Base-by-base conservation (phyloP, 2,113 vertebrate genomes). In the Danionella cerebrum region DNA sequence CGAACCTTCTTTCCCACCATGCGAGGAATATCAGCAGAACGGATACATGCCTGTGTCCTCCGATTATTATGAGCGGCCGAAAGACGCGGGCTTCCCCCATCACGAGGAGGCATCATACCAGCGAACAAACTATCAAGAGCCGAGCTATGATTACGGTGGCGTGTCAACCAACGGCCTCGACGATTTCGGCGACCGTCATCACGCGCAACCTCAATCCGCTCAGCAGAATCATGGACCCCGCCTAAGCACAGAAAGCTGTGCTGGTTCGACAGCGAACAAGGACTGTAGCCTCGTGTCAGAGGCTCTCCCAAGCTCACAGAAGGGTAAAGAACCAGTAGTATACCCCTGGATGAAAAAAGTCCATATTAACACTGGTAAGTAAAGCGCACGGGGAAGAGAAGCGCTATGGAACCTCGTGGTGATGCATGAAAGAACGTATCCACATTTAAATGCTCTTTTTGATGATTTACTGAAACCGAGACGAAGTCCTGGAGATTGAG, bases 321-420 rank as follows among this genome's bases (percentile, higher is more conserved):
- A 96, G 84, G 92, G 86, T 77, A 94, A 93, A 79, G 95, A 96
- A 81, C 96, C 94, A 64, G 92, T 98, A 84, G 95, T 98, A 68
- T 98, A 98, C 75, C 96, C 96, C 36, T 98, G 96, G 95, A 98
- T 98, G 96, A 98, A 96, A 89, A 98, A 98, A 89, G 93, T 97
- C 83, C 94, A 98, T 86, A 90, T 92, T 88, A 95, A 80, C 88
- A 92, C 81, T 82, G 89, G 94, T 98, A 92, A 90, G 95, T 91
- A 83, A 78, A 80, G 71, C 78, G 76, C 75, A 78, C 70, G 71
- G 71, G 76, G 39, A 54, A 48, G 55, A 57, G 76, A 77, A 79
- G 81, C 50, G 66, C 59, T 57, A 67, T n/a, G 65, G 74, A 80
- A 78, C 67, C 69, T 73, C 69, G 73, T 74, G 73, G 62, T 54